Evolutionary conservation across 2,888 invertebrate species (phyloP).

Genomic region (Lasioglossum leucozonium): DNA sequence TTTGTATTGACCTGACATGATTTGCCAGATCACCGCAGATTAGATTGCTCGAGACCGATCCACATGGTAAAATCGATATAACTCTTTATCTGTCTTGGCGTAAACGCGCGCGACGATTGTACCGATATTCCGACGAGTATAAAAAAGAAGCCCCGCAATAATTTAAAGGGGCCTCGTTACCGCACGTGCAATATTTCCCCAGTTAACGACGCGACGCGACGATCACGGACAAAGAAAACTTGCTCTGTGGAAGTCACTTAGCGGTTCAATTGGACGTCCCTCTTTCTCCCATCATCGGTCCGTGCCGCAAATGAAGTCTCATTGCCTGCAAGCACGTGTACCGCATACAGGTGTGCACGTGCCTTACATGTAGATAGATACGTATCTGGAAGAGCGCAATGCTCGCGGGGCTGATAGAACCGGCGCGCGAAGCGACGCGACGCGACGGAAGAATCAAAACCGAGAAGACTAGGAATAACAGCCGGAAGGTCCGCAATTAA

Average conservation of each 20-base stretch:
- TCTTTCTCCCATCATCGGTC: conserved; percentile 3
- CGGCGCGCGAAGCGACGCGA: no score
- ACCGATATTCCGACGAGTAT: neutral
- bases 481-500: conserved; percentile 74
- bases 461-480: conserved; percentile 31
- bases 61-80: neutral
- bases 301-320: conserved; percentile 9
- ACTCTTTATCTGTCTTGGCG: neutral
- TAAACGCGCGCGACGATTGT: neutral
- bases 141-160: neutral
- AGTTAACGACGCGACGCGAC: neutral
- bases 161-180: neutral
- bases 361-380: neutral
- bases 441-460: conserved; percentile 29
- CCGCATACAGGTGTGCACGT: conserved; percentile 19
- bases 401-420: neutral
- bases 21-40: no score
- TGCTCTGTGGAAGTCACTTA: neutral
- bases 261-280: neutral
- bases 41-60: no score
- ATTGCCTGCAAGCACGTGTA: conserved; percentile 27
- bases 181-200: neutral
- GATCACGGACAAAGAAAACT: neutral
- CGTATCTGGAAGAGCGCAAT: neutral
- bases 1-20: no score